Conservation (phyloP, 2,888 invertebrate species). For the Polydrusus tereticollis region DNA sequence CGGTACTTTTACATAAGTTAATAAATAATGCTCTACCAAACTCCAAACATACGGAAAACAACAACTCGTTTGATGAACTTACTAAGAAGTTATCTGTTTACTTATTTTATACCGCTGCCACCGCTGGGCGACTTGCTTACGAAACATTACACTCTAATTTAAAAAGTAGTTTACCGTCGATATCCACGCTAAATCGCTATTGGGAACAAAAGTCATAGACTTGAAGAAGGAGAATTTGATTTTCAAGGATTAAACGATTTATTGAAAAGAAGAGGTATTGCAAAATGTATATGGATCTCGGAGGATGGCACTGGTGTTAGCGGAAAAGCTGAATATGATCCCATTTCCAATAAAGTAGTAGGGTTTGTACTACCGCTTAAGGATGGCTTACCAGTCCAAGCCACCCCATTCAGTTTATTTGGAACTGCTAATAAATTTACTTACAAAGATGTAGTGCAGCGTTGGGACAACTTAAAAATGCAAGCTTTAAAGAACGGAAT, state of each 20-base stretch:
- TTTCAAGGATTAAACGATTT: conserved; percentile 27
- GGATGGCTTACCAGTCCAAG: conserved; percentile 14
- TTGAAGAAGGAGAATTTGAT: background rate
- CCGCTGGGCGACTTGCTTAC: too few species aligned
- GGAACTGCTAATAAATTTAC: conserved; percentile 19
- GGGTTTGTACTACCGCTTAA: conserved; percentile 16
- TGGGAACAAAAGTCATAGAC: too few species aligned
- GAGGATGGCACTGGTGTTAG: conserved; percentile 52
- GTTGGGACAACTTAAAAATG: conserved; percentile 6
- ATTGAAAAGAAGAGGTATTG: conserved; percentile 41
- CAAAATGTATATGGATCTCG: conserved; percentile 35
- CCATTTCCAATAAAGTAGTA: conserved; percentile 4
- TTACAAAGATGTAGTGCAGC: conserved; percentile 8
- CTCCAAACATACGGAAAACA: too few species aligned
- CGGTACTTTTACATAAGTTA: too few species aligned
- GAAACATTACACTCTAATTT: background rate
- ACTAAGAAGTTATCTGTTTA: too few species aligned
- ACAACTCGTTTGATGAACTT: too few species aligned
- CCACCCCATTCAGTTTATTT: background rate
- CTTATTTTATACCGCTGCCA: too few species aligned
- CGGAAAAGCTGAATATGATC: conserved; percentile 9
- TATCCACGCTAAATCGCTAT: too few species aligned
- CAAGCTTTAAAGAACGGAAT: background rate
- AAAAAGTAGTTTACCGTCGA: conserved; percentile 1
- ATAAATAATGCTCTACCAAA: too few species aligned